Conservation (phyloP, 1,140 invertebrate species). For the Nephotettix cincticeps region DNA sequence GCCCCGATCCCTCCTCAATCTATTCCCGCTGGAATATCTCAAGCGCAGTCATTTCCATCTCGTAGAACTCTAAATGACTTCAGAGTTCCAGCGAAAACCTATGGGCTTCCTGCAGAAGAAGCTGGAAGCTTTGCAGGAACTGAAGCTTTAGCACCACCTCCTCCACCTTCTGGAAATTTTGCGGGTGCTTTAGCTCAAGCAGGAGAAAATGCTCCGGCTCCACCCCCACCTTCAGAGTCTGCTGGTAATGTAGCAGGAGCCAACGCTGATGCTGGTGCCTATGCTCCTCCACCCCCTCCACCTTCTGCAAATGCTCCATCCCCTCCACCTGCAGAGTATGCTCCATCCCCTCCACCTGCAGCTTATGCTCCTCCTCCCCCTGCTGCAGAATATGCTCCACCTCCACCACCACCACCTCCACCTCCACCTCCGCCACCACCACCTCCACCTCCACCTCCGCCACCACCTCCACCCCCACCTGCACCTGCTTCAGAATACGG, state of each 20-base stretch:
- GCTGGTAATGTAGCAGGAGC: neutral
- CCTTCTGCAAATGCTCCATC: neutral
- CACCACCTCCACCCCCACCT: neutral
- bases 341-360: neutral
- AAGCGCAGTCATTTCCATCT: neutral
- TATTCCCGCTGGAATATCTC: neutral
- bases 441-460: too few relatives aligned
- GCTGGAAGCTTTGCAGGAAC: neutral
- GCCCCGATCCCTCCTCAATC: neutral
- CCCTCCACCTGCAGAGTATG: neutral
- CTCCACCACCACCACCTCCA: too few relatives aligned
- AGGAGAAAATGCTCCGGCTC: neutral
- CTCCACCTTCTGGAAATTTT: neutral
- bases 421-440: too few relatives aligned
- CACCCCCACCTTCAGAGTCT: neutral
- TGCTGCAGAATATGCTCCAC: neutral
- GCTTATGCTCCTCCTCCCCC: neutral
- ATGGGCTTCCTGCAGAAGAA: neutral
- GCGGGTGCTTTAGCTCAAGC: neutral
- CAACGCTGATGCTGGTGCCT: neutral
- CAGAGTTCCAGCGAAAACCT: neutral
- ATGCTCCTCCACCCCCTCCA: neutral
- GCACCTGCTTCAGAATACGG: neutral
- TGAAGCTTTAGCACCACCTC: neutral
- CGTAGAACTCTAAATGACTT: neutral